A percentile compares a stretch with the other conserved stretches of the same genome.
Evolutionary conservation across 2,113 vertebrate species (phyloP).

Genomic region (Hoplias malabaricus): DNA sequence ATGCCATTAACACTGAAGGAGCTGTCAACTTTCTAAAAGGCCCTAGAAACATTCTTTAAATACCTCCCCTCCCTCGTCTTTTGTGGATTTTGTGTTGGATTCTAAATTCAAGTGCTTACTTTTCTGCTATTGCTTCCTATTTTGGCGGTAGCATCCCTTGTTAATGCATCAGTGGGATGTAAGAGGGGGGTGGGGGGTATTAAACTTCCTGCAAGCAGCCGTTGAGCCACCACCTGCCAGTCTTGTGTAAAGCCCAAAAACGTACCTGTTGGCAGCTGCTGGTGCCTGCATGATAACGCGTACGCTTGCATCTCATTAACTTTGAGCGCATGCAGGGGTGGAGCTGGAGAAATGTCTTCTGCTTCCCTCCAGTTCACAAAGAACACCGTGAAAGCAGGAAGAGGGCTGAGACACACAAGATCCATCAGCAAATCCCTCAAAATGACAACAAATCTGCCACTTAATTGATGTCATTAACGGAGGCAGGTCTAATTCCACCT

Average conservation of each 20-base stretch:
- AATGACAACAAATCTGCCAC: constrained; percentile 51
- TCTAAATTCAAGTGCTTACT: constrained; percentile 57
- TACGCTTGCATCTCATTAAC: constrained; percentile 54
- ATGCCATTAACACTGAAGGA: constrained; percentile 24
- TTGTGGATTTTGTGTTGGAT: constrained; percentile 43
- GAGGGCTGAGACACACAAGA: constrained; percentile 26
- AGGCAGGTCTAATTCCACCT: constrained; percentile 38
- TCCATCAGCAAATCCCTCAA: constrained; percentile 38
- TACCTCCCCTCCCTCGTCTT: constrained; percentile 6
- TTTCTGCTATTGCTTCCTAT: constrained; percentile 51
- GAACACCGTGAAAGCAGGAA: constrained; percentile 28
- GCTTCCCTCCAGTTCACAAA: constrained; percentile 26
- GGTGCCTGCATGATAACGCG: constrained; percentile 50
- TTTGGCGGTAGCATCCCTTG: constrained; percentile 42
- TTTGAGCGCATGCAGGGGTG: constrained; percentile 22
- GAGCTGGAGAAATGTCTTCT: constrained; percentile 40
- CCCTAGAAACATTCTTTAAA: constrained; percentile 31
- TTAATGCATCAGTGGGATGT: constrained; percentile 36
- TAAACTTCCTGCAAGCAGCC: constrained; percentile 38
- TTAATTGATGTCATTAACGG: constrained; percentile 53
- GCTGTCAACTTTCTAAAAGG: constrained; percentile 15
- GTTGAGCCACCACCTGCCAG: constrained; percentile 48
- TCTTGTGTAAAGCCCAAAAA: constrained; percentile 46
- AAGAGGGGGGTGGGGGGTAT: constrained; percentile 16
- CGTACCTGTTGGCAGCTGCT: constrained; percentile 54